Evolutionary conservation across 1,140 invertebrate species (phyloP).

Genomic region (Anthonomus grandis): DNA sequence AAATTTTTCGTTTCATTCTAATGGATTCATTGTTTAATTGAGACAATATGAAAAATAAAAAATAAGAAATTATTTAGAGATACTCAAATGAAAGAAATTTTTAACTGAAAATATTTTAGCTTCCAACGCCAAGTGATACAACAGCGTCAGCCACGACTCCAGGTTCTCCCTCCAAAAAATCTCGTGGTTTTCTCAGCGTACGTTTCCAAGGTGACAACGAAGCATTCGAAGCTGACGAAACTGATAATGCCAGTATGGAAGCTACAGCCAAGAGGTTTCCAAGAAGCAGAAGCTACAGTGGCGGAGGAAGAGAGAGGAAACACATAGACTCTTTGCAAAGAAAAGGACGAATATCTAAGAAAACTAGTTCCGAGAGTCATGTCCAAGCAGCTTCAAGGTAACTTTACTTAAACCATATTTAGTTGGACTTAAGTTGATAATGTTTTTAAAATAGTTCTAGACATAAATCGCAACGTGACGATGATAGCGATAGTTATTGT

Average conservation of each 20-base stretch:
- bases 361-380: conserved; percentile 38
- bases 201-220: conserved; percentile 63
- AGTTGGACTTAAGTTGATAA: conserved; percentile 27
- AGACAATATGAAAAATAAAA: too few species aligned
- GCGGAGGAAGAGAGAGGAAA: conserved; percentile 34
- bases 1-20: too few species aligned
- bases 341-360: conserved; percentile 40
- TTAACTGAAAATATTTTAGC: too few species aligned
- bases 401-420: not conserved
- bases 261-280: conserved; percentile 44
- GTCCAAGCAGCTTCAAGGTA: conserved; percentile 19
- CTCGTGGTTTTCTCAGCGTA: conserved; percentile 53
- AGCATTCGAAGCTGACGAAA: conserved; percentile 56
- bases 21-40: too few species aligned
- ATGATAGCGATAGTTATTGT: conserved; percentile 75
- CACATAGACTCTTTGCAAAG: conserved; percentile 41
- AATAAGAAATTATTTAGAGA: too few species aligned
- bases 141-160: conserved; percentile 38
- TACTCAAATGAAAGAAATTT: too few species aligned
- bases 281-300: conserved; percentile 47
- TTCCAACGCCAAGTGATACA: conserved; percentile 22
- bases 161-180: conserved; percentile 41
- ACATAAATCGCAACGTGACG: conserved; percentile 42
- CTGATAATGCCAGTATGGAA: conserved; percentile 44
- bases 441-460: conserved; percentile 11